Conservation (phyloP, 2,797 vertebrate species). For the Schizothorax lantsangensis region DNA sequence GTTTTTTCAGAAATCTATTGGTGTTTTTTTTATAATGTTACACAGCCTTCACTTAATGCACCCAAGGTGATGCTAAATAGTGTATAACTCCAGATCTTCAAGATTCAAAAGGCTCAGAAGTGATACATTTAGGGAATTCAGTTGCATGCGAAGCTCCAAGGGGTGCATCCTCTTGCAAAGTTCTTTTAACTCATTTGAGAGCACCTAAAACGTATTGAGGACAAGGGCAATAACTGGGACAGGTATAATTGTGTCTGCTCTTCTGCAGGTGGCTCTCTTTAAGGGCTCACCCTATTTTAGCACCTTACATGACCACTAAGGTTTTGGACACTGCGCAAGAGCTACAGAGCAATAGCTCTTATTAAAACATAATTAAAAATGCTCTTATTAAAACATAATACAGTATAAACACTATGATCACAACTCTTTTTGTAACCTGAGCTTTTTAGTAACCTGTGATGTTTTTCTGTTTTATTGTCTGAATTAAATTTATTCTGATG, state of each 20-base stretch:
- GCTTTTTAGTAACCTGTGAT: background rate
- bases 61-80: background rate
- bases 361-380: background rate
- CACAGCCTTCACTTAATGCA: background rate
- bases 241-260: slow-evolving; percentile 55
- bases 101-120: background rate
- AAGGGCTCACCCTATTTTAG: slow-evolving; percentile 51
- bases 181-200: slow-evolving; percentile 53
- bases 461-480: background rate
- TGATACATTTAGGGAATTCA: background rate
- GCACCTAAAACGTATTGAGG: slow-evolving; percentile 51
- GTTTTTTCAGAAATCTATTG: background rate
- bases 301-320: slow-evolving; percentile 31
- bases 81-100: background rate
- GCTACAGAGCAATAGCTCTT: background rate
- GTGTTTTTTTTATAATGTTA: background rate
- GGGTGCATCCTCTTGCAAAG: slow-evolving; percentile 3
- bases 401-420: background rate
- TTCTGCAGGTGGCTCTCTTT: slow-evolving; percentile 53
- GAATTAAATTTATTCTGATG: background rate
- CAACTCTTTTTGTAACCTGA: background rate
- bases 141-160: background rate
- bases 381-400: background rate
- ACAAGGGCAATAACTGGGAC: slow-evolving; percentile 57
- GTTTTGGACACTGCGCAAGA: slow-evolving; percentile 25